Percentiles rank a stretch among this genome's conserved stretches.
Evolutionary conservation across 1,140 invertebrate genomes (phyloP).

Genomic region (Drosophila micromelanica): DNA sequence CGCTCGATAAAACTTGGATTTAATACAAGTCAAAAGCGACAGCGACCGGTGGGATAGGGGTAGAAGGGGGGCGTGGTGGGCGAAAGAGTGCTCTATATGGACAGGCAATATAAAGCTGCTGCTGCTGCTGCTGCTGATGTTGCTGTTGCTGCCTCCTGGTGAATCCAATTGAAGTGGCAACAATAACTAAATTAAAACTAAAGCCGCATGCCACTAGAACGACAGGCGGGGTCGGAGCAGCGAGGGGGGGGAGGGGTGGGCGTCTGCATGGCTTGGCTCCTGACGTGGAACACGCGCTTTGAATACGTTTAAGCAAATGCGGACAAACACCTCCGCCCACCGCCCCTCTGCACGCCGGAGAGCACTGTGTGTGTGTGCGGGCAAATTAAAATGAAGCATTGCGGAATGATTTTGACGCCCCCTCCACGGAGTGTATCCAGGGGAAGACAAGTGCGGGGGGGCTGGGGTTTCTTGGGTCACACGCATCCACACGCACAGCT

Average conservation of each 20-base stretch:
- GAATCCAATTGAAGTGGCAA: slow-evolving; percentile 73
- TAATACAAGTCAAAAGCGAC: slow-evolving; percentile 46
- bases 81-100: slow-evolving; percentile 20
- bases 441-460: background rate
- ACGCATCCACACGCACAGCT: slow-evolving; percentile 78
- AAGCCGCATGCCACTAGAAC: slow-evolving; percentile 41
- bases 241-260: too few relatives aligned
- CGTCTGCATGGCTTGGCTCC: slow-evolving; percentile 9
- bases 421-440: background rate
- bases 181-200: slow-evolving; percentile 81
- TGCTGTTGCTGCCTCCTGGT: slow-evolving; percentile 13
- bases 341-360: background rate
- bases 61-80: background rate
- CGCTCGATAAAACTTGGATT: slow-evolving; percentile 73
- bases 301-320: slow-evolving; percentile 75
- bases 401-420: slow-evolving; percentile 70
- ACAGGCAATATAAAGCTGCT: slow-evolving; percentile 11
- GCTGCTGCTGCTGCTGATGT: background rate
- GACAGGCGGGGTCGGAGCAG: background rate
- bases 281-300: slow-evolving; percentile 69
- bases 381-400: slow-evolving; percentile 71
- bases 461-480: slow-evolving; percentile 41
- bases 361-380: slow-evolving; percentile 12
- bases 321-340: slow-evolving; percentile 10
- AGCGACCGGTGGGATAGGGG: background rate